Evolutionary conservation across 2,797 vertebrate species (phyloP).

Genomic region (Xyrichtys novacula): DNA sequence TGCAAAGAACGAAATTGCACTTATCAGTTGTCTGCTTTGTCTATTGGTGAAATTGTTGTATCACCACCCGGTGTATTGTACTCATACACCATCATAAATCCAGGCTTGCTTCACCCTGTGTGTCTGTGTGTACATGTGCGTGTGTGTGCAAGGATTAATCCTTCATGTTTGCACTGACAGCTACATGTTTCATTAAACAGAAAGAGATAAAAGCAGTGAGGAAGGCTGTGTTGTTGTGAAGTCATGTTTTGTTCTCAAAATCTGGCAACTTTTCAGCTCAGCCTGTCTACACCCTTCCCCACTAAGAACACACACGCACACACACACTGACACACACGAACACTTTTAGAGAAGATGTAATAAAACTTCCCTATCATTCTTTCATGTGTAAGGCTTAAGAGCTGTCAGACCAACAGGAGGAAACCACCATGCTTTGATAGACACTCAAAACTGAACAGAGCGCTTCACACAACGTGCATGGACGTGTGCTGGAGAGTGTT

Average conservation of each 20-base stretch:
- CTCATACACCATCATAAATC: slow-evolving; percentile 2
- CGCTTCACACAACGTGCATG: slow-evolving; percentile 45
- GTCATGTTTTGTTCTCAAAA: slow-evolving; percentile 64
- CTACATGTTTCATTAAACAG: slow-evolving; percentile 44
- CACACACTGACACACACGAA: slow-evolving; percentile 18
- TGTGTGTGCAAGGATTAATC: slow-evolving; percentile 38
- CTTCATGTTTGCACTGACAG: slow-evolving; percentile 38
- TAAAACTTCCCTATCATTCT: slow-evolving; percentile 74
- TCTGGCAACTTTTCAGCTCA: slow-evolving; percentile 52
- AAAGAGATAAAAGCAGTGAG: slow-evolving; percentile 44
- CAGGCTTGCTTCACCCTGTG: slow-evolving; percentile 5
- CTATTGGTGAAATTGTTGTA: no score
- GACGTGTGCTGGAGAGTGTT: slow-evolving; percentile 38
- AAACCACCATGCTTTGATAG: slow-evolving; percentile 71
- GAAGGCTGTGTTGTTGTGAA: slow-evolving; percentile 53
- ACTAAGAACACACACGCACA: slow-evolving; percentile 49
- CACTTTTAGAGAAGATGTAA: slow-evolving; percentile 63
- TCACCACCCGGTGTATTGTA: neutral
- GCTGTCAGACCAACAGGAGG: slow-evolving; percentile 69
- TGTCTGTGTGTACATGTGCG: slow-evolving; percentile 3
- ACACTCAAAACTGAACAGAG: slow-evolving; percentile 39
- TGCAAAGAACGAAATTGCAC: no score
- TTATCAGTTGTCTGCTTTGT: neutral
- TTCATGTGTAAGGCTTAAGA: slow-evolving; percentile 77
- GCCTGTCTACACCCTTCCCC: slow-evolving; percentile 64